Base-by-base conservation (phyloP, 2,797 vertebrate genomes). In the Myotis vivesi region DNA sequence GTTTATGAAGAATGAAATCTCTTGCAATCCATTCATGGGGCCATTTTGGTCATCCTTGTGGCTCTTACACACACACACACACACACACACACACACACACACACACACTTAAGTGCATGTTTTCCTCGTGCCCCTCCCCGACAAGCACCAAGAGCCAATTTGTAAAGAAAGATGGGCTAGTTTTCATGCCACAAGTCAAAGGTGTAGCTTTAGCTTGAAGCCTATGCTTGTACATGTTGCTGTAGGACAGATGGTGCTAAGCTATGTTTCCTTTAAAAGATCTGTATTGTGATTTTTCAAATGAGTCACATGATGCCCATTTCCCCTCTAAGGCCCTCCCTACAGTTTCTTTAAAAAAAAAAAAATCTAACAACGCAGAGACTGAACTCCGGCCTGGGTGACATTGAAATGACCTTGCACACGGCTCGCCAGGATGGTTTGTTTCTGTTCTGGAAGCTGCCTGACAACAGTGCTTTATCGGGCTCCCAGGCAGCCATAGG, bases 151-250 rank as follows among this genome's bases (percentile, higher is more conserved):
- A 82, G 30, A 76, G 51, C 19, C 59, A 87, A 46, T 85, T 44
- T 85, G 46, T 46, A 46, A 13, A 13, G 6, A 91, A 73, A 13
- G 16, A 33, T 0, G 10, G 59, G 17, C 22, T 17, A 30, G 75
- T 84, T 89, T 93, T 46, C 53, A 91, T 0, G 28, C 28, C 30
- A 77, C n/a, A 94, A 55, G 83, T 81, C 92, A 81, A 83, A 83
- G 5, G 4, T 28, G 41, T 12, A 38, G n/a, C 49, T 82, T n/a
- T 22, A 86, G 75, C 53, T 41, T 28, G 41, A 64, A 46, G 53
- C 16, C 33, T 1, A 8, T 23, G 38, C 38, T 19, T 76, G n/a
- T 15, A 4, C 23, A 20, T 53, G 59, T 46, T 41, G 16, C 57
- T 73, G 2, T 0, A 44, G 20, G n/a, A 33, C 12, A 33, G 44